Evolutionary conservation across 2,113 vertebrate species (phyloP).

Genomic region (Callipepla californica): DNA sequence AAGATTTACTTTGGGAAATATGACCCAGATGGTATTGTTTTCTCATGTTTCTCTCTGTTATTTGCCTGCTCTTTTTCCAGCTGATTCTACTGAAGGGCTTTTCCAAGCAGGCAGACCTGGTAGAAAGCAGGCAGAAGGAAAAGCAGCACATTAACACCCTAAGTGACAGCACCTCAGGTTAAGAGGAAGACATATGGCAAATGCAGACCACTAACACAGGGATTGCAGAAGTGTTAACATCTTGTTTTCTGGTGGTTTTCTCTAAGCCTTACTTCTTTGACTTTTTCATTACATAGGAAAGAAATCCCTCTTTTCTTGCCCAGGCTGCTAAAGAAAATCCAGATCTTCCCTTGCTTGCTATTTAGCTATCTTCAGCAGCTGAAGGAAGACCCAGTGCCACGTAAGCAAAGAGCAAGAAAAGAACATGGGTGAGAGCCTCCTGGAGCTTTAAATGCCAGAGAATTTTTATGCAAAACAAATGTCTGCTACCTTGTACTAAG

Average conservation of each 20-base stretch:
- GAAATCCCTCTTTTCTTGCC: background rate
- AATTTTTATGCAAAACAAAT: constrained; percentile 1
- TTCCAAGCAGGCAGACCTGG: background rate
- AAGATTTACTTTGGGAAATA: constrained; percentile 16
- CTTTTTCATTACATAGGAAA: background rate
- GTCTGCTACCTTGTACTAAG: background rate
- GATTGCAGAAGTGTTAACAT: background rate
- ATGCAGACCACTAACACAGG: background rate
- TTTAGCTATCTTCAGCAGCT: background rate
- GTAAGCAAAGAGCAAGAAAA: background rate
- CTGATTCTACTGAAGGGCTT: background rate
- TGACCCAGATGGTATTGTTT: background rate
- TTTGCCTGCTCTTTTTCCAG: constrained; percentile 18
- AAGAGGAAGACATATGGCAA: background rate
- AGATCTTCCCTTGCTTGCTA: background rate
- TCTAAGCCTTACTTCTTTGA: background rate
- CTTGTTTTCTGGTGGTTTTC: constrained; percentile 8
- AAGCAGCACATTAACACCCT: accelerated
- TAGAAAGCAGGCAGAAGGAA: background rate
- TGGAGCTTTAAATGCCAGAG: background rate
- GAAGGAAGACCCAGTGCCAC: background rate
- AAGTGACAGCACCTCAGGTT: background rate
- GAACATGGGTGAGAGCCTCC: background rate
- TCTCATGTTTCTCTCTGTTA: background rate
- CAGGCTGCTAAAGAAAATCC: background rate